phyloP scores from a whole-genome alignment of 2,888 invertebrate species.

The Lepetodrilus schrolli region DNA sequence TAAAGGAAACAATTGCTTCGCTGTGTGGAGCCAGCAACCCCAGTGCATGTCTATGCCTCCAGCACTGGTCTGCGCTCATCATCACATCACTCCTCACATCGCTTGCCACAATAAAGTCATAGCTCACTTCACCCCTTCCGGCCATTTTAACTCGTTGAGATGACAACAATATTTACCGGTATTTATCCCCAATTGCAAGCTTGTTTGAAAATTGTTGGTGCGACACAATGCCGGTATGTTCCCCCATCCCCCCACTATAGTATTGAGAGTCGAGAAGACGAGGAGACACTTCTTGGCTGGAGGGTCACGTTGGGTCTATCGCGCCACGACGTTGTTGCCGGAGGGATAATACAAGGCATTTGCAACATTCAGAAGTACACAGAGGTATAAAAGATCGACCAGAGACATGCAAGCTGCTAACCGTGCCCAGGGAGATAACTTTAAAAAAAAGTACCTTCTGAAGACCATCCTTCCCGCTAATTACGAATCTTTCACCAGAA shows the following conservation, averaged over 20 bases:
- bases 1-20: neutral
- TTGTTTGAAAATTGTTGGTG: conserved; percentile 13
- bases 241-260: too few relatives aligned
- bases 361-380: too few relatives aligned
- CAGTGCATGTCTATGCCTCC: neutral
- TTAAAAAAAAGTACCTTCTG: neutral
- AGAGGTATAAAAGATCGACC: too few relatives aligned
- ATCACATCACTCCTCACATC: neutral
- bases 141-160: neutral
- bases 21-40: neutral
- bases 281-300: too few relatives aligned
- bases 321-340: too few relatives aligned
- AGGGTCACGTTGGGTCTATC: too few relatives aligned
- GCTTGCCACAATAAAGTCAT: conserved; percentile 10
- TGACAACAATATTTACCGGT: conserved; percentile 16
- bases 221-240: too few relatives aligned
- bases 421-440: neutral
- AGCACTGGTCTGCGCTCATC: neutral
- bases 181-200: neutral
- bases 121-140: neutral
- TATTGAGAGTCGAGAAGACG: too few relatives aligned
- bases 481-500: conserved; percentile 12
- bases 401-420: too few relatives aligned
- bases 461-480: too few relatives aligned
- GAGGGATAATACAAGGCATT: too few relatives aligned